phyloP scores from a whole-genome alignment of 2,113 vertebrate genomes.

The Phyllopteryx taeniolatus region DNA sequence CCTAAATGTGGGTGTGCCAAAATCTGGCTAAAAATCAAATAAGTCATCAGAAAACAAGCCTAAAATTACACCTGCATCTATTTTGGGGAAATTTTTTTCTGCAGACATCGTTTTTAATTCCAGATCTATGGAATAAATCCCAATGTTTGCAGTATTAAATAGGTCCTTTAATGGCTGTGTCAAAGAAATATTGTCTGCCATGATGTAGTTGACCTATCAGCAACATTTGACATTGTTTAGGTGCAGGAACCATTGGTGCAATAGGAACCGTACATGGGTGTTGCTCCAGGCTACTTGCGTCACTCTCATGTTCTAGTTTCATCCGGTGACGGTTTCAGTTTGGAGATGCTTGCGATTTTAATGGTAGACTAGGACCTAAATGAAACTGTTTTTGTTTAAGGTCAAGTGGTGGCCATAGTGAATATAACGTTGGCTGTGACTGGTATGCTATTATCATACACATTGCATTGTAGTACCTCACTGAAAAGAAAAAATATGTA shows the following conservation, averaged over 20 bases:
- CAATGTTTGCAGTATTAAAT: no score
- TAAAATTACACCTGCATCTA: no score
- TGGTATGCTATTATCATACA: neutral
- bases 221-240: neutral
- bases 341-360: conserved; percentile 18
- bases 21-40: no score
- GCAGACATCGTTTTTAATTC: no score
- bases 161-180: neutral
- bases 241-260: neutral
- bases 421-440: conserved; percentile 4
- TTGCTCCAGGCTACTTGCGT: conserved; percentile 27
- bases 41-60: no score
- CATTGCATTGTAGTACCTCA: neutral
- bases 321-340: conserved; percentile 11
- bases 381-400: neutral
- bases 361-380: neutral
- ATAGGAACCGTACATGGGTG: neutral
- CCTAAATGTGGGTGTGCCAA: no score
- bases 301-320: conserved; percentile 15
- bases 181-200: neutral
- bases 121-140: no score
- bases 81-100: no score
- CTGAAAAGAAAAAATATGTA: conserved; percentile 6
- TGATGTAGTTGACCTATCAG: no score
- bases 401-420: neutral